These are phyloP conservation scores for Mesembrinibis cayennensis DNA, from an alignment of 2,113 vertebrate species.

Conservation along the genomic window DNA sequence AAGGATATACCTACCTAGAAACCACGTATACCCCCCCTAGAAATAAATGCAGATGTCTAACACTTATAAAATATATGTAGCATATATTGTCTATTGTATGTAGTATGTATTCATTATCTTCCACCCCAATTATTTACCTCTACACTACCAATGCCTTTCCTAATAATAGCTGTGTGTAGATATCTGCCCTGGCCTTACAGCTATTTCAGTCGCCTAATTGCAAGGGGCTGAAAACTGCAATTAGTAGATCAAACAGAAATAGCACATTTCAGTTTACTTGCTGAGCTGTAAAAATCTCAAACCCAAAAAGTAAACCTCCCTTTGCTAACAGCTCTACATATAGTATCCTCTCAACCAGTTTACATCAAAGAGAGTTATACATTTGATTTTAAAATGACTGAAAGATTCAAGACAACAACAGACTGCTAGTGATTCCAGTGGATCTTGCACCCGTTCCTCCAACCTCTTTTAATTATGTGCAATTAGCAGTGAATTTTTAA, in stretches of 20 bases:
- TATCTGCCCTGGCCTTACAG: not conserved
- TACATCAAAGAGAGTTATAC: not conserved
- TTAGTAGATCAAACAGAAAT: not conserved
- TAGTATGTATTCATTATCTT: not conserved
- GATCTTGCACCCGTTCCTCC: not conserved
- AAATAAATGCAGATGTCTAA: not conserved
- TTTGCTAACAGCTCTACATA: not conserved
- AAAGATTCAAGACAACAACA: not conserved
- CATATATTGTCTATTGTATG: not conserved
- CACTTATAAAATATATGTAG: not conserved
- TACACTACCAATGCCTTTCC: not conserved
- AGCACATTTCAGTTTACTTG: not conserved
- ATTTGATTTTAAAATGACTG: not conserved
- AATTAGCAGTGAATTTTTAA: conserved; percentile 41
- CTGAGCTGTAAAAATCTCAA: not conserved
- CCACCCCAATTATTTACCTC: not conserved
- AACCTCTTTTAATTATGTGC: not conserved
- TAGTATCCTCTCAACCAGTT: not conserved
- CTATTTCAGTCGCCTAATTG: not conserved
- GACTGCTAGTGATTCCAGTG: not conserved
- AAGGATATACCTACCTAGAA: not conserved
- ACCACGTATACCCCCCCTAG: not conserved
- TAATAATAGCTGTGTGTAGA: not conserved
- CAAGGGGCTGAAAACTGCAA: conserved; percentile 2
- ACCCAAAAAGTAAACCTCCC: not conserved